Evolutionary conservation across 2,888 invertebrate genomes (phyloP).

Genomic region (Dicycla oo): DNA sequence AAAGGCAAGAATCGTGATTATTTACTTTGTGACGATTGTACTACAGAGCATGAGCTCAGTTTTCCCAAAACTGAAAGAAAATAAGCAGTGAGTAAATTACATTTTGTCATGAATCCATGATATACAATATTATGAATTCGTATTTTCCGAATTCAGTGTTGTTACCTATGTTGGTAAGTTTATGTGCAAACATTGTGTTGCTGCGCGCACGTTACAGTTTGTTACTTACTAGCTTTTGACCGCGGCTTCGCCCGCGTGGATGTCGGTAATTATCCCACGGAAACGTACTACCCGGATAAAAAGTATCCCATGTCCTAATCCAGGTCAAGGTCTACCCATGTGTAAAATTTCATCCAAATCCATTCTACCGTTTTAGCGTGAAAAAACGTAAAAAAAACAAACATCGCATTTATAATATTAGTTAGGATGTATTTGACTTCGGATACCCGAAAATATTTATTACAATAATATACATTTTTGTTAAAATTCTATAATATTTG

Average conservation of each 20-base stretch:
- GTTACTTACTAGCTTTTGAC: no score
- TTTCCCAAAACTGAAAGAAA: constrained; percentile 27
- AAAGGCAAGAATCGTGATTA: background rate
- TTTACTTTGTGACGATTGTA: constrained; percentile 5
- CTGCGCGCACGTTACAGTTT: background rate
- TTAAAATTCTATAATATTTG: background rate
- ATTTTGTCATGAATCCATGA: background rate
- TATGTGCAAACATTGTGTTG: constrained; percentile 14
- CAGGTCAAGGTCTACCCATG: no score
- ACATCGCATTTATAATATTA: no score
- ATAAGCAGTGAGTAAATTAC: constrained; percentile 4
- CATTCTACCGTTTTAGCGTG: no score
- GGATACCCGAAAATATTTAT: background rate
- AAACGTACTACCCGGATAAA: no score
- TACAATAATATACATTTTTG: background rate
- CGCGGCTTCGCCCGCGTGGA: no score
- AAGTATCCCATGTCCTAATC: no score
- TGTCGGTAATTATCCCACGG: no score
- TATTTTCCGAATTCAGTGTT: constrained; percentile 31
- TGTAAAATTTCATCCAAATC: no score
- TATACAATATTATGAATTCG: constrained; percentile 10
- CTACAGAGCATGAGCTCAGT: background rate
- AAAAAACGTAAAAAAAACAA: no score
- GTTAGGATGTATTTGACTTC: no score
- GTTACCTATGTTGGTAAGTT: constrained; percentile 18